Conservation (phyloP, 2,113 vertebrate species). For the Mustelus asterias region DNA sequence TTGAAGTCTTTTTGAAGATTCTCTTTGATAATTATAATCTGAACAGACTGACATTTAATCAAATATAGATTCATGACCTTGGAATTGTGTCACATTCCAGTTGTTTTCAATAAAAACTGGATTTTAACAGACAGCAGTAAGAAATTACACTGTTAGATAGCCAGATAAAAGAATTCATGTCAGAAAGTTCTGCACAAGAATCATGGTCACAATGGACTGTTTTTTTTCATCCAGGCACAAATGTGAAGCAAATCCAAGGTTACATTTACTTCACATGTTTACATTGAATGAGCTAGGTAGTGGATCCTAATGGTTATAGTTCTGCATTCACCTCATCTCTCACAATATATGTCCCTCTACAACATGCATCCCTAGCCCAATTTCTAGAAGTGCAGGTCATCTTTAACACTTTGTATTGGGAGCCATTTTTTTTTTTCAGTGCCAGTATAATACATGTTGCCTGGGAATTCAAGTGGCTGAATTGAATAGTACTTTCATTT, state of each 20-base stretch:
- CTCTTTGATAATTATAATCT: background rate
- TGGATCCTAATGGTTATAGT: background rate
- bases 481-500: background rate
- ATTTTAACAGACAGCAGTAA: background rate
- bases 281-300: background rate
- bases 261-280: background rate
- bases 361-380: background rate
- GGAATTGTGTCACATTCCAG: background rate
- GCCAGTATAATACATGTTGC: background rate
- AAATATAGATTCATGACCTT: background rate
- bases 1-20: slow-evolving; percentile 3
- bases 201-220: background rate
- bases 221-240: background rate
- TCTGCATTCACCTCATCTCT: background rate
- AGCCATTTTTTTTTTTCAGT: background rate
- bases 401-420: background rate
- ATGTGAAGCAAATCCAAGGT: background rate
- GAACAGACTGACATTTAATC: background rate
- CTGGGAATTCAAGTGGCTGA: background rate
- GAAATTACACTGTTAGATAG: background rate
- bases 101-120: background rate
- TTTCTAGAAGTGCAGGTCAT: background rate
- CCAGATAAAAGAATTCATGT: background rate
- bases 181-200: background rate
- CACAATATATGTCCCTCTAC: background rate